Conservation (phyloP, 30 jellyfish, hydroid and myxozoan species). For the Hydractinia echinata region DNA sequence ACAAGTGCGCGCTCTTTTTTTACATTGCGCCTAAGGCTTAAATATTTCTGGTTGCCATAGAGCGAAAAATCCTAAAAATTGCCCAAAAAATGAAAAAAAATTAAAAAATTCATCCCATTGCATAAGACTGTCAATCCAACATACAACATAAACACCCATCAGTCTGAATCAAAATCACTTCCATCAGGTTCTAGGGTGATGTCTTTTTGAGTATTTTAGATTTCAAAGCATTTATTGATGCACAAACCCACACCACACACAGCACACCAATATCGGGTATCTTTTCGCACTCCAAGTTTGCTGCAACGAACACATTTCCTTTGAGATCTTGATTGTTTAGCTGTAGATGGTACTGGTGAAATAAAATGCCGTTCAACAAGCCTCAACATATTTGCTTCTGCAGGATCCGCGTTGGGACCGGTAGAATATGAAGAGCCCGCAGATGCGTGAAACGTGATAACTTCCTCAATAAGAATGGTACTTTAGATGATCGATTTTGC, state of each 20-base stretch:
- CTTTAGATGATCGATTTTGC: no score
- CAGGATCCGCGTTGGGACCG: constrained; percentile 1
- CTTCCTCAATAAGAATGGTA: no score
- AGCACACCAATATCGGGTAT: not conserved
- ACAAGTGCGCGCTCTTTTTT: no score
- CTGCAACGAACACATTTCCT: not conserved
- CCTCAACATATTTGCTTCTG: not conserved
- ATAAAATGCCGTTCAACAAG: constrained; percentile 9
- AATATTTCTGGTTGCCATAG: no score
- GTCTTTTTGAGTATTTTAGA: not conserved
- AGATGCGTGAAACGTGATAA: not conserved
- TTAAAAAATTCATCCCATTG: no score
- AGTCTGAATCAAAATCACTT: no score
- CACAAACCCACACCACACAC: constrained; percentile 5
- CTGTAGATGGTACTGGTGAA: not conserved
- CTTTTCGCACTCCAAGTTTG: not conserved
- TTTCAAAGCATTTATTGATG: not conserved
- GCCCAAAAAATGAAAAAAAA: no score
- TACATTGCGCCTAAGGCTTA: no score
- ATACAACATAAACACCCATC: no score
- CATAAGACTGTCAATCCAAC: no score
- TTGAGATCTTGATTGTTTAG: not conserved
- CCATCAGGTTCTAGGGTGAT: no score
- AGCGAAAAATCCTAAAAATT: no score
- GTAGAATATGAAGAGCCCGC: not conserved